phyloP scores from a whole-genome alignment of 1,140 invertebrate species.

The Drosophila mayri region DNA sequence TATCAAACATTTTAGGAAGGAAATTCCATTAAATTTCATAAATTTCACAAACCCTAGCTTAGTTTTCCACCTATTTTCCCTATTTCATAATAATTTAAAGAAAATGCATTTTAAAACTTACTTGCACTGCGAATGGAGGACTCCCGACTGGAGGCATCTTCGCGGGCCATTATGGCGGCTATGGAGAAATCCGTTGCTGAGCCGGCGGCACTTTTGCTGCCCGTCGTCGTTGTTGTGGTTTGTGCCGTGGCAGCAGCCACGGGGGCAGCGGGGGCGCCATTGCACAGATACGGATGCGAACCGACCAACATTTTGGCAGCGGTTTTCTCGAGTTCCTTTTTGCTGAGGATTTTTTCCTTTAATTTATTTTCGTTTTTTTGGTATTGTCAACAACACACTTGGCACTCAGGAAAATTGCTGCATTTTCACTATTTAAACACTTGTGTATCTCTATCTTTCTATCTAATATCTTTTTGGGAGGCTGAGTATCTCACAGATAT shows the following conservation, averaged over 20 bases:
- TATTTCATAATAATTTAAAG: background rate
- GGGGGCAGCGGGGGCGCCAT: conserved; percentile 68
- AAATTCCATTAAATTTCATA: background rate
- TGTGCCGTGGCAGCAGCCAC: conserved; percentile 40
- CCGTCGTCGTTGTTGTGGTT: conserved; percentile 63
- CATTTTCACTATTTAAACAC: conserved; percentile 48
- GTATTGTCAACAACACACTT: conserved; percentile 56
- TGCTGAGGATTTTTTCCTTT: background rate
- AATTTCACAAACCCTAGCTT: too few species aligned
- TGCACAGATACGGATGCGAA: conserved; percentile 83
- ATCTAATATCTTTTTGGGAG: conserved; percentile 23
- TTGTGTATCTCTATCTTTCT: conserved; percentile 27
- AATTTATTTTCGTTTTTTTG: conserved; percentile 19
- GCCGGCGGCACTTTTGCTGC: conserved; percentile 82
- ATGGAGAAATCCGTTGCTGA: conserved; percentile 96
- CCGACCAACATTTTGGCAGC: conserved; percentile 76
- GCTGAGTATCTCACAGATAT: conserved; percentile 29
- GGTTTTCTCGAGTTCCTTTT: conserved; percentile 26
- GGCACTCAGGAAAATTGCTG: conserved; percentile 45
- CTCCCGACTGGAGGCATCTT: conserved; percentile 87
- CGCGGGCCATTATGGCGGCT: conserved; percentile 95
- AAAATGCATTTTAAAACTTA: conserved; percentile 61
- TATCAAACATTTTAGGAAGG: background rate
- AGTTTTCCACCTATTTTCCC: background rate
- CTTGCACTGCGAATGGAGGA: conserved; percentile 84